phyloP scores from a whole-genome alignment of 2,888 invertebrate genomes.

The Acleris literana region DNA sequence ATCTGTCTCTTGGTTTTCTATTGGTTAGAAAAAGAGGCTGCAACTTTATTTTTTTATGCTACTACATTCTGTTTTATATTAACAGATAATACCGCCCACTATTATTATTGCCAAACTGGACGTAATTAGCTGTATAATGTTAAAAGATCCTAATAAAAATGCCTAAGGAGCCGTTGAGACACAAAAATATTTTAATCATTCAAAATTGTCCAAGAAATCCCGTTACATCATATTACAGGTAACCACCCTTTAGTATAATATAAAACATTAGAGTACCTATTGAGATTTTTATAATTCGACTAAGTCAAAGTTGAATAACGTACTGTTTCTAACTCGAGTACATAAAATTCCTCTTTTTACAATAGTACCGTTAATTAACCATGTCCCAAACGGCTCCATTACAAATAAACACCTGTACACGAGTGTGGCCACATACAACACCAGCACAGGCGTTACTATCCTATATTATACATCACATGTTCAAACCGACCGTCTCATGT shows the following conservation, averaged over 20 bases:
- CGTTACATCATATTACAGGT: not conserved
- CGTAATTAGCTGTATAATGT: not conserved
- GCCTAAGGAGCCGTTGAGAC: slow-evolving; percentile 1
- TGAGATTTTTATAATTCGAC: too few species aligned
- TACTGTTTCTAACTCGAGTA: too few species aligned
- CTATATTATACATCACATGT: not conserved
- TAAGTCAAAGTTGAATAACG: too few species aligned
- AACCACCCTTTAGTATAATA: not conserved
- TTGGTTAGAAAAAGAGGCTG: too few species aligned
- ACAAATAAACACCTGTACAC: not conserved
- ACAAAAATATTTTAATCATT: not conserved
- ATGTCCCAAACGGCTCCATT: too few species aligned
- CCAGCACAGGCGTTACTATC: not conserved
- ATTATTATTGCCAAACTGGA: not conserved
- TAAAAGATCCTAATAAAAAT: slow-evolving; percentile 3
- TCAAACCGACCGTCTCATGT: not conserved
- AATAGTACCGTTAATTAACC: too few species aligned
- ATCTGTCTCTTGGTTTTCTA: too few species aligned
- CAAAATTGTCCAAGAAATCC: not conserved
- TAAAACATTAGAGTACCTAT: too few species aligned
- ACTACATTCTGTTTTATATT: too few species aligned
- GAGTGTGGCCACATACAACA: not conserved
- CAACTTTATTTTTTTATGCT: too few species aligned
- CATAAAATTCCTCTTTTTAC: too few species aligned
- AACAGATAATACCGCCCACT: too few species aligned